phyloP scores from a whole-genome alignment of 2,888 invertebrate genomes.

The Pollenia amentaria region DNA sequence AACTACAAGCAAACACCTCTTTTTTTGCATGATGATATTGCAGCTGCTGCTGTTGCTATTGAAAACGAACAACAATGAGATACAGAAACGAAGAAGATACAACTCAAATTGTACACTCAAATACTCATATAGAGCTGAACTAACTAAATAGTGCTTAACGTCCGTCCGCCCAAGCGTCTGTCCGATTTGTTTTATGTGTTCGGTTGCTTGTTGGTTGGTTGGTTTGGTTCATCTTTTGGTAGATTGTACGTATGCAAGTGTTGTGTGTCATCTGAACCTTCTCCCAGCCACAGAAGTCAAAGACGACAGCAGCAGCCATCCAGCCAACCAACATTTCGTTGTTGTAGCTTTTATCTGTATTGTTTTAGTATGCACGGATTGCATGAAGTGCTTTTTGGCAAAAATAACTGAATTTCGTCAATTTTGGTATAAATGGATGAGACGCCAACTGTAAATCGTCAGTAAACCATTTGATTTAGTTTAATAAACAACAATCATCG shows the following conservation, averaged over 20 bases:
- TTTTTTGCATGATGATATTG: constrained; percentile 28
- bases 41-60: constrained; percentile 33
- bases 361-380: constrained; percentile 58
- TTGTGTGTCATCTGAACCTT: constrained; percentile 75
- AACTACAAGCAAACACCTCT: constrained; percentile 51
- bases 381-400: constrained; percentile 69
- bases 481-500: constrained; percentile 83
- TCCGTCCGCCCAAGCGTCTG: not conserved
- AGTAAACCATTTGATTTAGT: constrained; percentile 85
- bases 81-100: constrained; percentile 61
- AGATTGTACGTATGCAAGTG: constrained; percentile 23
- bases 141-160: constrained; percentile 40
- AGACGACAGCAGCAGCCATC: constrained; percentile 43
- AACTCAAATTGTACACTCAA: constrained; percentile 42
- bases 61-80: constrained; percentile 43
- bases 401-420: constrained; percentile 78
- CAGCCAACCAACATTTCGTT: constrained; percentile 38
- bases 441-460: constrained; percentile 83
- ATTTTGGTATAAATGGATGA: constrained; percentile 85
- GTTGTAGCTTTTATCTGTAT: constrained; percentile 39
- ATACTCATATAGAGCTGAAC: constrained; percentile 67
- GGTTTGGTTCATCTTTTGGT: constrained; percentile 60
- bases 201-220: constrained; percentile 6
- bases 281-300: constrained; percentile 72
- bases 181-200: constrained; percentile 45